phyloP scores from a whole-genome alignment of 2,888 invertebrate species.

The Philhelius pedissequus region DNA sequence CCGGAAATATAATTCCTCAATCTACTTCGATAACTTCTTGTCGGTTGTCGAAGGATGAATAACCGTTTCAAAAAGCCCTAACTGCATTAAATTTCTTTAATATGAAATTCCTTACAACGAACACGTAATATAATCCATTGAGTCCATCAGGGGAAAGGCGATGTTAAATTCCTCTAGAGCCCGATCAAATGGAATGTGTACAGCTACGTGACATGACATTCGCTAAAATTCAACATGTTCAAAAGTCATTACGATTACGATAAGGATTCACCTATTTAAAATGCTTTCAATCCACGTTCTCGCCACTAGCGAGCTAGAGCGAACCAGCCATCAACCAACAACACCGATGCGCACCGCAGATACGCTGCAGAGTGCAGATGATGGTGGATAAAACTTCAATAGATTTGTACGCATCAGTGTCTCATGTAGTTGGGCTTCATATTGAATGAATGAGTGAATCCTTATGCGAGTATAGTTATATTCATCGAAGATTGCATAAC shows the following conservation, averaged over 20 bases:
- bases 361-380: neutral
- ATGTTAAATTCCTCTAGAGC: constrained; percentile 8
- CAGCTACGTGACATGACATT: constrained; percentile 16
- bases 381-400: constrained; percentile 12
- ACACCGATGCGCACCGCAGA: neutral
- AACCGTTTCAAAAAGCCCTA: neutral
- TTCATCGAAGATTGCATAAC: neutral
- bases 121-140: neutral
- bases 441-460: constrained; percentile 8
- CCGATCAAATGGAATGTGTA: constrained; percentile 2
- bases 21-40: constrained; percentile 4
- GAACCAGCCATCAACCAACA: neutral
- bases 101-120: constrained; percentile 18
- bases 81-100: constrained; percentile 13
- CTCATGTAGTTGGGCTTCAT: constrained; percentile 12
- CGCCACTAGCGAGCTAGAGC: neutral
- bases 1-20: constrained; percentile 22
- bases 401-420: constrained; percentile 28
- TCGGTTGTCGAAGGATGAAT: neutral
- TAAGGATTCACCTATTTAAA: constrained; percentile 22
- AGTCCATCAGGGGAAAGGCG: neutral
- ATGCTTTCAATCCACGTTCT: neutral
- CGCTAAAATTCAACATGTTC: constrained; percentile 12
- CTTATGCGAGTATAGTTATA: neutral
- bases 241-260: constrained; percentile 7